Evolutionary conservation across 2,113 vertebrate species (phyloP).

Genomic region (Vimba vimba): DNA sequence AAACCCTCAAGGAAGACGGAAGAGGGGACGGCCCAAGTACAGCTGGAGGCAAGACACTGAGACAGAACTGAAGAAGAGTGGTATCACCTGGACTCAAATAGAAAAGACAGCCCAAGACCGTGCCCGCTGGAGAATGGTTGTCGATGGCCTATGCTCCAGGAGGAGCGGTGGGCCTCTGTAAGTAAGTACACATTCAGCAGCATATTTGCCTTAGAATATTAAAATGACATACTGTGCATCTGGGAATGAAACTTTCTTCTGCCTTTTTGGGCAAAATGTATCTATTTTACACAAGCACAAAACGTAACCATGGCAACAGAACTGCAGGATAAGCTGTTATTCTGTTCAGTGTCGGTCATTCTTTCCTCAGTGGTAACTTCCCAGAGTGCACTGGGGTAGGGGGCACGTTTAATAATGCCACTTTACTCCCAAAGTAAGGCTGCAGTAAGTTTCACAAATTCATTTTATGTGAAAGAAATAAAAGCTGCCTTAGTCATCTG

Average conservation of each 20-base stretch:
- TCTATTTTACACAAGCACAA: constrained; percentile 75
- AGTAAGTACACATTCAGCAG: constrained; percentile 32
- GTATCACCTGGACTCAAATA: no score
- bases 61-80: no score
- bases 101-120: no score
- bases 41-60: no score
- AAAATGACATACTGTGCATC: constrained; percentile 62
- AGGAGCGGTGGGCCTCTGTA: no score
- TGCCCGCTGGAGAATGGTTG: no score
- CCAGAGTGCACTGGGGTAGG: constrained; percentile 56
- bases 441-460: neutral
- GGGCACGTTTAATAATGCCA: constrained; percentile 30
- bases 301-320: constrained; percentile 81
- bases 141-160: no score
- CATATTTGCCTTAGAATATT: constrained; percentile 50
- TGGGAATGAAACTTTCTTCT: constrained; percentile 64
- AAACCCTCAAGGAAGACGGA: no score
- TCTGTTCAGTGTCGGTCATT: constrained; percentile 68
- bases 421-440: neutral
- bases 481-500: constrained; percentile 5
- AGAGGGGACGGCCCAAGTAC: no score
- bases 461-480: constrained; percentile 22
- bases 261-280: constrained; percentile 69
- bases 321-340: constrained; percentile 67
- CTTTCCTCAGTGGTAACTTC: constrained; percentile 66